Base-by-base conservation (phyloP, 2,888 invertebrate genomes). In the Toxonevra muliebris region DNA sequence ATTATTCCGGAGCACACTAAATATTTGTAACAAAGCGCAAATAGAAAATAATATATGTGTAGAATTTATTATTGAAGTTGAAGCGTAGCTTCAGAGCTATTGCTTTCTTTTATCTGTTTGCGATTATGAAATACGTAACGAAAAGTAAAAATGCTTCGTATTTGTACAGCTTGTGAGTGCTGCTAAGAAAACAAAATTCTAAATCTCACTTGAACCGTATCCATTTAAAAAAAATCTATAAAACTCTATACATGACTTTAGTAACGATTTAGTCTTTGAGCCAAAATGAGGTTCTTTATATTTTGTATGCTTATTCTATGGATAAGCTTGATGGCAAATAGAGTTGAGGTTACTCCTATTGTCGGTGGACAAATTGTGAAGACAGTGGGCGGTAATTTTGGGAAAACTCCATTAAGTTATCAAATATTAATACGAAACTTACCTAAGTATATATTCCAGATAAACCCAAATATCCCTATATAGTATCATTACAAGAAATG, bases 401-500 rank as follows among this genome's bases (percentile, higher is more conserved):
- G 15, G 60, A 17, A 30, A 19, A 2, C 12, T 20, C 19, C 4
- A 4, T n/a, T 7, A 20, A 19, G 17, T 5, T 20, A 8, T 55
- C 30, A 62, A 62, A 40, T 11, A 57, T 58, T 40, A 43, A 15
- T 41, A 40, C 43, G n/a, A 42, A 50, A 52, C 8, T 17, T 50
- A 50, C 8, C 19, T 45, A 52, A 50, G 17, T 41, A 42, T 13
- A 8, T 50, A 30, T 66, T 7, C 45, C 19, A 74, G 77, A 71
- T 50, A 19, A 68, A 17, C 66, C 70, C 9, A 79, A 78, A 66
- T 84, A 83, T 72, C 79, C 82, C 3, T 84, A 75, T 60, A 80
- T 84, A 76, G 84, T 82, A 30, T 84, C 84, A 7, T 65, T 84
- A 66, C 84, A 84, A 74, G 79, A 84, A 66, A 71, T 74, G 0